Conservation (phyloP, 2,797 vertebrate genomes). For the Gastrophryne carolinensis region DNA sequence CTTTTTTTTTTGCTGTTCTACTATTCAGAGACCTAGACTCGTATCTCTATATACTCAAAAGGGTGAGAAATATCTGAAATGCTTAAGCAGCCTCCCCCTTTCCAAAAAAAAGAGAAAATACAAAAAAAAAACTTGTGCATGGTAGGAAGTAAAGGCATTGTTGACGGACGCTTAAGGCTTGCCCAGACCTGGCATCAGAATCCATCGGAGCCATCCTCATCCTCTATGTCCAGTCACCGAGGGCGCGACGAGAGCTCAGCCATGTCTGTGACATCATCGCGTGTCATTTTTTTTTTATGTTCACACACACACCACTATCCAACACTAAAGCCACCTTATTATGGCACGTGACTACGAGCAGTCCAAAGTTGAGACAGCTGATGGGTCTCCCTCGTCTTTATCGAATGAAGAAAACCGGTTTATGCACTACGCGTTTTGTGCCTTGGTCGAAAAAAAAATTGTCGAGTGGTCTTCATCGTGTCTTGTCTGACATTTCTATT, state of each 20-base stretch:
- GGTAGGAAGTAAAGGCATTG: conserved; percentile 57
- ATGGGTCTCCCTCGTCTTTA: conserved; percentile 60
- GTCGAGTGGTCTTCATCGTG: conserved; percentile 61
- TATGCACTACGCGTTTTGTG: conserved; percentile 78
- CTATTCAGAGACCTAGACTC: conserved; percentile 50
- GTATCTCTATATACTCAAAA: no score
- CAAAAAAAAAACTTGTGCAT: conserved; percentile 55
- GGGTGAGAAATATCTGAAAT: conserved; percentile 17
- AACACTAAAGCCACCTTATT: conserved; percentile 56
- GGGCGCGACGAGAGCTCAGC: conserved; percentile 54
- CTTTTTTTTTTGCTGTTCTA: background rate
- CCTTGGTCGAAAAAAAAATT: conserved; percentile 75
- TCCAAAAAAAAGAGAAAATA: background rate
- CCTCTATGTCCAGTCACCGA: conserved; percentile 62
- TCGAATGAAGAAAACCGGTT: conserved; percentile 68
- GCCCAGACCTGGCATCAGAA: conserved; percentile 59
- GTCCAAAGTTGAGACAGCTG: conserved; percentile 65
- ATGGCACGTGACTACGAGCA: conserved; percentile 61
- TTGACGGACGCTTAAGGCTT: conserved; percentile 55
- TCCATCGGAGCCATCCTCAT: conserved; percentile 67
- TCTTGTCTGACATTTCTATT: conserved; percentile 55
- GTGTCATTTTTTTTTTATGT: conserved; percentile 60
- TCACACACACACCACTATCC: conserved; percentile 54
- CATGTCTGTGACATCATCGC: conserved; percentile 36
- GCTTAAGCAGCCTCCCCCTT: background rate